Conservation (phyloP, 2,797 vertebrate genomes). For the Apogon hyalosoma region DNA sequence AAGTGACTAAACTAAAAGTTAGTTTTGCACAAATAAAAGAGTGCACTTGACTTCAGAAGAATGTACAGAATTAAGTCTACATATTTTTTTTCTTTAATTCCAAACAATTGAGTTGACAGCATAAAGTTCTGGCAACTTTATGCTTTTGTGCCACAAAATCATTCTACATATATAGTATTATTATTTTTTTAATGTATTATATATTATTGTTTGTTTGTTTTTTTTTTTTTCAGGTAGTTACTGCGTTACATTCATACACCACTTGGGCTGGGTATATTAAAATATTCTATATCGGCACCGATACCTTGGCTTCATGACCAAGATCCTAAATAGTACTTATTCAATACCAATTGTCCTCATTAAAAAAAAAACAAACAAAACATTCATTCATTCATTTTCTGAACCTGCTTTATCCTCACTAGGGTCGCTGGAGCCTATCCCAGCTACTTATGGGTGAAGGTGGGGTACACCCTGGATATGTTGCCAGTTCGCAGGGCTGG, state of each 20-base stretch:
- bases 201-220: neutral
- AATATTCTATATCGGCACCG: no score
- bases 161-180: constrained; percentile 1
- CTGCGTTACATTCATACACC: neutral
- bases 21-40: constrained; percentile 12
- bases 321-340: no score
- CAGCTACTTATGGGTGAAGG: no score
- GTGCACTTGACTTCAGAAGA: constrained; percentile 13
- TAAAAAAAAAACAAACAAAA: no score
- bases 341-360: no score
- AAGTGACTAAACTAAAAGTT: constrained; percentile 2
- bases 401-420: no score
- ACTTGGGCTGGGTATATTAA: no score
- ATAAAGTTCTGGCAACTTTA: constrained; percentile 46
- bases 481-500: no score
- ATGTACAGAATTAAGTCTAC: constrained; percentile 8
- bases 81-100: constrained; percentile 3
- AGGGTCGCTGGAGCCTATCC: no score
- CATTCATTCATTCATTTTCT: no score
- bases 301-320: no score
- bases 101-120: constrained; percentile 27
- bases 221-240: constrained; percentile 18
- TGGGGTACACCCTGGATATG: no score
- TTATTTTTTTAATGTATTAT: neutral
- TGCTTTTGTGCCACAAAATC: constrained; percentile 42